Base-by-base conservation (phyloP, 2,113 vertebrate genomes). In the Neoarius graeffei region DNA sequence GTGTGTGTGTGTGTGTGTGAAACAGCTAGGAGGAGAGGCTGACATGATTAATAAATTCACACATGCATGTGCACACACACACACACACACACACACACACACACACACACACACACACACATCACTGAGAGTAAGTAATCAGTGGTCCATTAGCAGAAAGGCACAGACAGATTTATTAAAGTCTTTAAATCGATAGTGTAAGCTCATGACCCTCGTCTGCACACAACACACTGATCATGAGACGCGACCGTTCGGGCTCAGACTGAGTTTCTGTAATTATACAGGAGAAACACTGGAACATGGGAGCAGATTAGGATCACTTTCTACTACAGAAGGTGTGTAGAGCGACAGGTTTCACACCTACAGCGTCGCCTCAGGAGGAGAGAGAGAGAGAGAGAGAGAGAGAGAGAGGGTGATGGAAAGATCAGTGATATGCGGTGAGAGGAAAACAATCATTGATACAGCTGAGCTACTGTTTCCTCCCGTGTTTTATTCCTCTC, bases 151-250 rank as follows among this genome's bases (percentile, higher is more conserved):
- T 54, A 74, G 27, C 54, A 25, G 84, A 59, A 74, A 11, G 27
- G 27, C 52, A 57, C 54, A 64, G 71, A 77, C 57, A 76, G 17
- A 76, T 60, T 62, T 30, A 86, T 52, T 54, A 66, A 80, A 50
- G 23, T n/a, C 59, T 86, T 4, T 27, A 66, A 30, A 67, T 52
- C 30, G 20, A 19, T 64, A 60, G 14, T 52, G 8, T 11, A 15
- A 23, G 13, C 74, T 76, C 9, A 66, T 5, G 25, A 10, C 30
- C 54, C 59, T 35, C 59, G 48, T 3, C 6, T 35, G 35, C 25
- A 64, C 60, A 67, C 48, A 86, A 66, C 57, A n/a, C 17, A 62
- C 59, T 19, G 35, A 79, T 25, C 64, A 54, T 0, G 25, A 79
- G 62, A 64, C 35, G 14, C 9, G 13, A 27, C 19, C 8, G 8